A percentile compares a stretch with the other conserved stretches of the same genome.
phyloP scores from a whole-genome alignment of 2,797 vertebrate species.

The Hippoglossus hippoglossus region DNA sequence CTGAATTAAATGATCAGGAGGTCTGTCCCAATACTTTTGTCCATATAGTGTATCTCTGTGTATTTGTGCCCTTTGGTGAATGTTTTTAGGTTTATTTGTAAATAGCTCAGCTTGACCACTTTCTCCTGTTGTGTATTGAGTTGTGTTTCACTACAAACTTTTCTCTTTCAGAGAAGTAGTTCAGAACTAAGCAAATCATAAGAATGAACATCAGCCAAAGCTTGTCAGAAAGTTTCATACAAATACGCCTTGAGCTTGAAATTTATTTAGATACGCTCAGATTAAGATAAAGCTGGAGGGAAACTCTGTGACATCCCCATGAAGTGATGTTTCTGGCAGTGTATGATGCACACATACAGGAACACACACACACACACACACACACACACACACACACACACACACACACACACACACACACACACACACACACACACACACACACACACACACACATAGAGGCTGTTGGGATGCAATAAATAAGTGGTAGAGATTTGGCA shows the following conservation, averaged over 20 bases:
- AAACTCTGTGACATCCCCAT: slow-evolving; percentile 53
- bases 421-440: not conserved
- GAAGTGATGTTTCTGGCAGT: slow-evolving; percentile 50
- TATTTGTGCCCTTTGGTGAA: slow-evolving; percentile 1
- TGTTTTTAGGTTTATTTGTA: slow-evolving; percentile 17
- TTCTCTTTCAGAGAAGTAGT: slow-evolving; percentile 54
- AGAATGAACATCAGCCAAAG: slow-evolving; percentile 57
- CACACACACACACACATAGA: not conserved
- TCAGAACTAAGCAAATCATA: slow-evolving; percentile 54
- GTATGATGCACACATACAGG: slow-evolving; percentile 1
- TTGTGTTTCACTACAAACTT: slow-evolving; percentile 49
- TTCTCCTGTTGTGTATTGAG: not conserved
- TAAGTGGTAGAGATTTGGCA: slow-evolving; percentile 70
- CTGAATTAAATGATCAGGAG: too few species aligned
- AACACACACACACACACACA: not conserved
- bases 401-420: slow-evolving; percentile 1
- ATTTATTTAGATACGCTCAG: slow-evolving; percentile 71
- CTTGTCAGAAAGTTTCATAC: slow-evolving; percentile 69
- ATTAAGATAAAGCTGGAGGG: slow-evolving; percentile 65
- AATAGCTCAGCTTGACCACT: slow-evolving; percentile 28
- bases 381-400: not conserved
- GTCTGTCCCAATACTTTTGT: too few species aligned
- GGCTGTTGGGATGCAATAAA: slow-evolving; percentile 65
- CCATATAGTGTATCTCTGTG: too few species aligned
- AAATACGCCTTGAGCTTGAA: slow-evolving; percentile 69